A percentile compares a stretch with the other conserved stretches of the same genome.
Evolutionary conservation across 1,140 invertebrate species (phyloP).

Genomic region (Tetramorium simillimum): DNA sequence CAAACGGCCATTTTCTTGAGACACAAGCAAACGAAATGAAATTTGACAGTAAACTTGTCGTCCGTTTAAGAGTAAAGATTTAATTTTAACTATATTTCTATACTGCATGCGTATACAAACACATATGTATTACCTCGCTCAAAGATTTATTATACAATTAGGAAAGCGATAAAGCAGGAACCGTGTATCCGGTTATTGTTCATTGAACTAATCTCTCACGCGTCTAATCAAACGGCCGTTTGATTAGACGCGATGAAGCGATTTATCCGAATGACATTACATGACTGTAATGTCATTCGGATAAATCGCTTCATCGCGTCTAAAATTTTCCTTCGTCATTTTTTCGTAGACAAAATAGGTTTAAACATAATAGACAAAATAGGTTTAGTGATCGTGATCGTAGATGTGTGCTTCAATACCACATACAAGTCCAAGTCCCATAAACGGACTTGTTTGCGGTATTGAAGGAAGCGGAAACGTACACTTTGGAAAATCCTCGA

Average conservation of each 20-base stretch:
- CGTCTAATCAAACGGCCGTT: background rate
- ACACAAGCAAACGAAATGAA: background rate
- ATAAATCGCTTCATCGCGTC: no score
- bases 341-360: no score
- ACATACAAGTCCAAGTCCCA: no score
- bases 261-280: background rate
- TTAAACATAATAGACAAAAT: no score
- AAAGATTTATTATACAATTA: no score
- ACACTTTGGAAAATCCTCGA: background rate
- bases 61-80: background rate
- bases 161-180: no score
- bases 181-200: background rate
- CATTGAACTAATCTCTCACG: background rate
- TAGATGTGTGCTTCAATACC: no score
- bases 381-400: no score
- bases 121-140: background rate
- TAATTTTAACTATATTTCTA: background rate
- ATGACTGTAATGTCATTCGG: no score
- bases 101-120: background rate
- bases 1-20: background rate
- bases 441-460: background rate
- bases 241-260: background rate
- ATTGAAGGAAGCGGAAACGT: background rate
- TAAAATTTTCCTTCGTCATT: no score
- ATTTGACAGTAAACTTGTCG: background rate